Evolutionary conservation across 1,140 invertebrate genomes (phyloP).

Genomic region (Liolophura sinensis): DNA sequence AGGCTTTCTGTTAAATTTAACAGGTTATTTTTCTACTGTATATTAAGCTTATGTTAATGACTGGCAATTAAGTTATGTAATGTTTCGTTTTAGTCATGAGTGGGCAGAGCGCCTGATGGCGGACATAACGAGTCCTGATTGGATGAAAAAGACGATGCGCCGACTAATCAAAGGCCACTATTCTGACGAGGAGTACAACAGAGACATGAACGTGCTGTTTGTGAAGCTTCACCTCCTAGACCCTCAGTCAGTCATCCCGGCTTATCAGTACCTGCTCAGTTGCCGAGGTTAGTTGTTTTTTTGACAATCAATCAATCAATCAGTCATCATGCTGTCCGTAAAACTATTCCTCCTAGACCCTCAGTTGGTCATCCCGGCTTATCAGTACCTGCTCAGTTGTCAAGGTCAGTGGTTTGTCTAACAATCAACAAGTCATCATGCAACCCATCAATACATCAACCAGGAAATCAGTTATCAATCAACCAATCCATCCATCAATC

Average conservation of each 20-base stretch:
- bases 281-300: conserved; percentile 35
- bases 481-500: too few species aligned
- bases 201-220: conserved; percentile 53
- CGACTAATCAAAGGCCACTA: conserved; percentile 40
- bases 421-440: too few species aligned
- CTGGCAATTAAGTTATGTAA: not conserved
- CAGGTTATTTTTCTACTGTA: too few species aligned
- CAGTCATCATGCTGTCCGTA: conserved; percentile 35
- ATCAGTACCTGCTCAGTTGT: conserved; percentile 41
- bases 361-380: conserved; percentile 49
- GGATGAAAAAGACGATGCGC: conserved; percentile 35
- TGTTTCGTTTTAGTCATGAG: conserved; percentile 22
- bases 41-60: not conserved
- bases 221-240: conserved; percentile 54
- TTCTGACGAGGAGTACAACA: conserved; percentile 44
- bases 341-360: conserved; percentile 54
- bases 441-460: too few species aligned
- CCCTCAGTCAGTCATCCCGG: conserved; percentile 49
- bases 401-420: conserved; percentile 30
- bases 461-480: too few species aligned
- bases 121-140: conserved; percentile 40
- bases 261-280: conserved; percentile 44
- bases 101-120: conserved; percentile 47
- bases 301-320: not conserved
- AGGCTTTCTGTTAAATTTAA: too few species aligned